Percentiles rank a stretch among this genome's conserved stretches.
Evolutionary conservation across 2,888 invertebrate species (phyloP).

Genomic region (Polydesmus complanatus): DNA sequence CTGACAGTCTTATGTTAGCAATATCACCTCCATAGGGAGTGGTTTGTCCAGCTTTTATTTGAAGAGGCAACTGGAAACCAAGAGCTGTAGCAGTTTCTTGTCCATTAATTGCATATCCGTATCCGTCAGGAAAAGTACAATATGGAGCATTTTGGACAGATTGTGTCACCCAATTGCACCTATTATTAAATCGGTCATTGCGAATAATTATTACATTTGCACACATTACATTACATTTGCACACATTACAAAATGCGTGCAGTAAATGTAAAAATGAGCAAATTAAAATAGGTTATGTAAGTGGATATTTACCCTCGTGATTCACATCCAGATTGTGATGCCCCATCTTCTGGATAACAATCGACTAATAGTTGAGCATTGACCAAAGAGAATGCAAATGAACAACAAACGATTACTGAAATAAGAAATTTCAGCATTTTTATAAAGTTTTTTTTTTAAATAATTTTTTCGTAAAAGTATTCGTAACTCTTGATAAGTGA

Average conservation of each 20-base stretch:
- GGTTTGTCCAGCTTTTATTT: slow-evolving; percentile 1
- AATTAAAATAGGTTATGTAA: background rate
- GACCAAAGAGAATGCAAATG: too few species aligned
- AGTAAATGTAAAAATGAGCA: too few species aligned
- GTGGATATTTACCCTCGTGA: background rate
- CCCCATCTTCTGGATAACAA: background rate
- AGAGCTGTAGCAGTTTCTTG: background rate
- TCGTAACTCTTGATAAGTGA: too few species aligned
- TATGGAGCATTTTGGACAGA: slow-evolving; percentile 3
- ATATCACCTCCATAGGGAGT: slow-evolving; percentile 12
- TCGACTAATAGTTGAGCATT: background rate
- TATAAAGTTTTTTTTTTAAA: too few species aligned
- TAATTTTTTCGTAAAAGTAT: too few species aligned
- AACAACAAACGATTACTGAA: too few species aligned
- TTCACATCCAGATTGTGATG: background rate
- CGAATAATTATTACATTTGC: too few species aligned
- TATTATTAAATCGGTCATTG: too few species aligned
- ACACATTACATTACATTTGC: too few species aligned
- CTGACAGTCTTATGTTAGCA: slow-evolving; percentile 9
- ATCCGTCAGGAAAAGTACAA: slow-evolving; percentile 14
- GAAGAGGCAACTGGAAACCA: background rate
- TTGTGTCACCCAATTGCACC: slow-evolving; percentile 12
- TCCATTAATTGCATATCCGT: slow-evolving; percentile 12
- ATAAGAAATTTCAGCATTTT: too few species aligned
- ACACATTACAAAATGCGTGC: too few species aligned